Evolutionary conservation across 2,888 invertebrate species (phyloP), one percentile per base, ranked within the genome.

Genomic region (Druceiella hillmani): DNA sequence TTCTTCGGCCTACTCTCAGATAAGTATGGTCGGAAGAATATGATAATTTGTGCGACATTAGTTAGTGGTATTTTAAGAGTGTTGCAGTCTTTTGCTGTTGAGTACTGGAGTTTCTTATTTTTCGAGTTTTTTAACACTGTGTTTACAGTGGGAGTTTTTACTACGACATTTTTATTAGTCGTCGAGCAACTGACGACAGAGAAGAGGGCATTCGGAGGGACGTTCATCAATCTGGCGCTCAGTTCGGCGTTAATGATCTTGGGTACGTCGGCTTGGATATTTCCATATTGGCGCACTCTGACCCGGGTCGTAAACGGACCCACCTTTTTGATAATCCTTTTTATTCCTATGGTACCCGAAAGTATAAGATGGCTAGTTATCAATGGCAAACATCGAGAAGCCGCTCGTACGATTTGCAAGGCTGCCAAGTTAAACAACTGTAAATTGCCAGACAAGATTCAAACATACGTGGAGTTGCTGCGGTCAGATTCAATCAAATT

Each of bases 1-100:
- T 56, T 76, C 25, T 66, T 75, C 5, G 80, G 80, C 34, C 62
- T 67, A 28, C 52, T 79, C 27, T 78, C 80, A 9, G 80, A 80
- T 57, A 74, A 27, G 15, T 27, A 61, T 51, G 76, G 77, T 12
- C 58, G 76, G 41, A 62, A 66, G 47, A 60, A 62, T 11, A 54
- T 69, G 11, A 55, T 75, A 42, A 60, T 74, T 12, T 51, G 58
- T 40, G 64, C 69, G 17, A 63, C 73, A 50, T 55, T 65, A 15
- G 46, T 66, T 10, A 63, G 66, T 33, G 63, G 64, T n/a, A 42
- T 72, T 25, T 58, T 65, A 32, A 76, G 76, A 11, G 46, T 74
- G 14, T 50, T 64, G 20, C 61, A 70, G 44, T 64, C 74, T 2
- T 67, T 75, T 42, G 60, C 74, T 32, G 59, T 62, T 9, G 62